These are phyloP conservation scores for Cephonodes hylas DNA, from an alignment of 2,888 invertebrate genomes.

Conservation along the genomic window DNA sequence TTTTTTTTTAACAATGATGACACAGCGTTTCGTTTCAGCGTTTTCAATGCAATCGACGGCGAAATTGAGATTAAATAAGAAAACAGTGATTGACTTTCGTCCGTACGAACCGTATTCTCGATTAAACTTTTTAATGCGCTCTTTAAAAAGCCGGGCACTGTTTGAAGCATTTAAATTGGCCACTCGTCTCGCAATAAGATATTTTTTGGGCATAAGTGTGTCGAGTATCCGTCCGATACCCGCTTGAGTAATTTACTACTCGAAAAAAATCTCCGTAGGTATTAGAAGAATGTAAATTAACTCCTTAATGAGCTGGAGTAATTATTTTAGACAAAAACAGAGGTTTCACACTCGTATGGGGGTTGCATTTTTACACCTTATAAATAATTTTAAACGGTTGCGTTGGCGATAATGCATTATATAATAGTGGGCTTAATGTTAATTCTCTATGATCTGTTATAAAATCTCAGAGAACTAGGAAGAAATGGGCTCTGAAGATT, in stretches of 20 bases:
- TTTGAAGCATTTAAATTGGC: slow-evolving; percentile 27
- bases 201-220: slow-evolving; percentile 14
- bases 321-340: slow-evolving; percentile 1
- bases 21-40: slow-evolving; percentile 51
- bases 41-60: slow-evolving; percentile 45
- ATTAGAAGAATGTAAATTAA: slow-evolving; percentile 11
- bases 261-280: neutral
- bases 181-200: slow-evolving; percentile 14
- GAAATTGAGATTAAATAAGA: slow-evolving; percentile 52
- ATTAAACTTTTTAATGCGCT: slow-evolving; percentile 30
- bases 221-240: slow-evolving; percentile 11
- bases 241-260: slow-evolving; percentile 16
- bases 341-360: neutral
- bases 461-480: too few relatives aligned
- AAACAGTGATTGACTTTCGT: slow-evolving; percentile 53
- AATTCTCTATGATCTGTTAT: too few relatives aligned
- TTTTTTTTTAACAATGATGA: slow-evolving; percentile 69
- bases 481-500: too few relatives aligned
- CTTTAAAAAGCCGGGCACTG: slow-evolving; percentile 20
- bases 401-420: too few relatives aligned
- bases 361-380: neutral
- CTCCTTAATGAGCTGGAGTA: neutral
- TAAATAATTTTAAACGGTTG: neutral
- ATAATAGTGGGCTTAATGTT: too few relatives aligned
- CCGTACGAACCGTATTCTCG: slow-evolving; percentile 25